phyloP scores from a whole-genome alignment of 2,797 vertebrate genomes.

The Ataeniobius toweri region DNA sequence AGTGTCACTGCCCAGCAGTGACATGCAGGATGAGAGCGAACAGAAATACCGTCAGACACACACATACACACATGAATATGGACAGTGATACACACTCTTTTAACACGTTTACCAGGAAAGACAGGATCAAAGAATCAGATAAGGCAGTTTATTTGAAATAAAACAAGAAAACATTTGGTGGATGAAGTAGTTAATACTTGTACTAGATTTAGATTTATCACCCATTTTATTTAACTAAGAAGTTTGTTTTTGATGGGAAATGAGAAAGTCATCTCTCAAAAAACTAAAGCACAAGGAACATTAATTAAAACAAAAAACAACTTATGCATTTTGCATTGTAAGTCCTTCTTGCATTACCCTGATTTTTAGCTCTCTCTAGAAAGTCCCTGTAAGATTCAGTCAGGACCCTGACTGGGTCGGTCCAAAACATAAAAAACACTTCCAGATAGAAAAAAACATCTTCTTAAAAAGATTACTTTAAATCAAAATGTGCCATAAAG shows the following conservation, averaged over 20 bases:
- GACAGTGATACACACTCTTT: conserved; percentile 35
- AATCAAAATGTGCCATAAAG: neutral
- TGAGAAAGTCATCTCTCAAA: neutral
- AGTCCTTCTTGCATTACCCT: neutral
- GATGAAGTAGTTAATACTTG: too few species aligned
- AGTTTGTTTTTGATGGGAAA: neutral
- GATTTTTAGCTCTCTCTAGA: neutral
- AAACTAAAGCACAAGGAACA: neutral
- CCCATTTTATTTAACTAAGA: neutral
- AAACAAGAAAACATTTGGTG: too few species aligned
- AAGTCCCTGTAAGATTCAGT: neutral
- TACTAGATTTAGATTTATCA: too few species aligned
- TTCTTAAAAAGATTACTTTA: neutral
- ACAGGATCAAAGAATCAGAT: conserved; percentile 28
- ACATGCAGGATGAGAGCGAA: conserved; percentile 18
- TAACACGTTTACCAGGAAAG: conserved; percentile 42
- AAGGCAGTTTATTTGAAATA: neutral
- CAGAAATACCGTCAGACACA: conserved; percentile 16
- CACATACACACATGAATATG: conserved; percentile 21
- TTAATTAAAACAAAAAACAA: too few species aligned
- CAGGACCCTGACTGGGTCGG: neutral
- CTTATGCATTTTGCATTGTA: too few species aligned
- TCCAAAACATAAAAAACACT: neutral
- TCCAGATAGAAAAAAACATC: neutral
- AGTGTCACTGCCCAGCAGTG: conserved; percentile 69